Evolutionary conservation across 2,797 vertebrate genomes (phyloP).

Genomic region (Phataginus tetradactyla): DNA sequence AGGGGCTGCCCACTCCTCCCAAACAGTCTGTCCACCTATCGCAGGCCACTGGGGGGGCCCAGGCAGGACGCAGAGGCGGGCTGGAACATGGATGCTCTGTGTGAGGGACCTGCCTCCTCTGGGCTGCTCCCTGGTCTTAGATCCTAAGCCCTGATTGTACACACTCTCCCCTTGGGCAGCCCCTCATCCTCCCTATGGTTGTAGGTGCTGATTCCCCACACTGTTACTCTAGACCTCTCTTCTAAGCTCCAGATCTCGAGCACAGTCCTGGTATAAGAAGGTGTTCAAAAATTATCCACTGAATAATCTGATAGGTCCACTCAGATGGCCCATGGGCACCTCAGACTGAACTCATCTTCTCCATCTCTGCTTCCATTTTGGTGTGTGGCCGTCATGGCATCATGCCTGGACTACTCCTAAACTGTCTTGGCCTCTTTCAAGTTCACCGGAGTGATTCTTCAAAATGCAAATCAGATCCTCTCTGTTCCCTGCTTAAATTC

Average conservation of each 20-base stretch:
- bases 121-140: not conserved
- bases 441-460: not conserved
- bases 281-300: not conserved
- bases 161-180: not conserved
- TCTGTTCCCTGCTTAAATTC: not conserved
- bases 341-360: not conserved
- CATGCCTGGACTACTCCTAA: not conserved
- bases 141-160: not conserved
- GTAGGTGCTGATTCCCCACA: not conserved
- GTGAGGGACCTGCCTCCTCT: not conserved
- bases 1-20: not conserved
- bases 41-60: not conserved
- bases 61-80: not conserved
- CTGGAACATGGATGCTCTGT: not conserved
- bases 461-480: not conserved
- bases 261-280: not conserved
- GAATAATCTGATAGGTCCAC: not conserved
- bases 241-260: not conserved
- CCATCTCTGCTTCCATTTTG: not conserved
- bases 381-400: not conserved
- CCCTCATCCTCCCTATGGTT: not conserved
- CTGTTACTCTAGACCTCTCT: not conserved
- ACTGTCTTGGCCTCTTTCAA: not conserved
- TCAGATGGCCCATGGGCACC: not conserved
- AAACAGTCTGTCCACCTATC: not conserved